phyloP scores from a whole-genome alignment of 30 jellyfish, hydroid and myxozoan species.

The Turritopsis rubra region DNA sequence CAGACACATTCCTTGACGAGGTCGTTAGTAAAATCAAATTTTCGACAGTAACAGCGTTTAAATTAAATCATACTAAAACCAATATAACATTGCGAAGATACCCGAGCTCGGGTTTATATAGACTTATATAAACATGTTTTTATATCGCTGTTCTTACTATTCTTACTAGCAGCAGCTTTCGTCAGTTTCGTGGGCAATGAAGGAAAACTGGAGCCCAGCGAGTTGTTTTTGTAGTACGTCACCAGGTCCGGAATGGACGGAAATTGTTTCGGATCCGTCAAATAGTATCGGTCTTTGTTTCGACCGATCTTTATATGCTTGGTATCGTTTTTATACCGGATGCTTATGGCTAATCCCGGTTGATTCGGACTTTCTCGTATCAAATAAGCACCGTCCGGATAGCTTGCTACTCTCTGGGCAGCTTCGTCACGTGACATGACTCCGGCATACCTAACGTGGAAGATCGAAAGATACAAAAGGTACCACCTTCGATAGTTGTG shows the following conservation, averaged over 20 bases:
- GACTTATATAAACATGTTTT: no score
- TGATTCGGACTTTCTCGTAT: conserved; percentile 80
- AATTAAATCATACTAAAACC: no score
- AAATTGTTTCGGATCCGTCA: conserved; percentile 69
- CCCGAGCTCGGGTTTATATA: no score
- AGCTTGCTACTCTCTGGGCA: conserved; percentile 39
- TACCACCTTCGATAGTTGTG: no score
- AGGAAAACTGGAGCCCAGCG: conserved; percentile 82
- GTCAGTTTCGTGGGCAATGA: conserved; percentile 62
- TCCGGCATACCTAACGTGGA: conserved; percentile 64
- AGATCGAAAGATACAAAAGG: not conserved
- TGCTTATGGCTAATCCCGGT: conserved; percentile 38
- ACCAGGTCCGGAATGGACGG: conserved; percentile 41
- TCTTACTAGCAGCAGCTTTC: conserved; percentile 45
- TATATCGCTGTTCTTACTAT: no score
- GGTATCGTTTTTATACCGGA: conserved; percentile 47
- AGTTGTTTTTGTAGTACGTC: conserved; percentile 51
- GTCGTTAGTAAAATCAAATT: no score
- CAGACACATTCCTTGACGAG: not conserved
- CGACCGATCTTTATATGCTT: conserved; percentile 62
- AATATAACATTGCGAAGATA: no score
- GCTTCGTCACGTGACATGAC: conserved; percentile 64
- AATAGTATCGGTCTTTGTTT: conserved; percentile 18
- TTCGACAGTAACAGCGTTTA: no score
- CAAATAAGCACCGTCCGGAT: conserved; percentile 76